Evolutionary conservation across 2,797 vertebrate genomes (phyloP).

Genomic region (Coluber constrictor): DNA sequence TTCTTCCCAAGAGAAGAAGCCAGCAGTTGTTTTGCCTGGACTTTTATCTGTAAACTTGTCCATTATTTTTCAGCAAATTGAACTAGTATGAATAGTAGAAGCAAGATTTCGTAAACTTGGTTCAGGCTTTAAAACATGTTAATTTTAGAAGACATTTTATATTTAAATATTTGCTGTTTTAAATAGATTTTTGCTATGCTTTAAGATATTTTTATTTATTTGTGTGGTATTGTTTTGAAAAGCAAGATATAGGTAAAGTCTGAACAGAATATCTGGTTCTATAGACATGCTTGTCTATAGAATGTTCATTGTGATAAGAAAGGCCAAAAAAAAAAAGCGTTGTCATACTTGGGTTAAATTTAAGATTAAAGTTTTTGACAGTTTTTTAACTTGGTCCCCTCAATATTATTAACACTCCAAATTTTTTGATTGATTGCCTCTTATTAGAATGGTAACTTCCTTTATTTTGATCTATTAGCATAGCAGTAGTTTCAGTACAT

Average conservation of each 20-base stretch:
- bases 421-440: background rate
- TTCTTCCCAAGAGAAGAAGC: background rate
- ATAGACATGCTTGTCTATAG: background rate
- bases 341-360: background rate
- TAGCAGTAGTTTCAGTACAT: background rate
- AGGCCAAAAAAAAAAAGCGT: background rate
- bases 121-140: background rate
- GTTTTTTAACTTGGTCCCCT: background rate
- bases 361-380: background rate
- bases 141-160: background rate
- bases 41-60: background rate
- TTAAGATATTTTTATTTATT: background rate
- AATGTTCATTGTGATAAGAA: background rate
- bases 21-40: background rate
- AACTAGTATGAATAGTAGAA: background rate
- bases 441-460: background rate
- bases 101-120: background rate
- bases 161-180: background rate
- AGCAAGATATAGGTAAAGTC: background rate
- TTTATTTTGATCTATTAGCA: background rate
- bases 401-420: background rate
- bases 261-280: background rate
- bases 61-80: background rate
- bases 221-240: slow-evolving; percentile 4
- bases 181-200: background rate